Evolutionary conservation across 2,888 invertebrate species (phyloP), one percentile per base, ranked within the genome.

Genomic region (Tiliacea aurago): DNA sequence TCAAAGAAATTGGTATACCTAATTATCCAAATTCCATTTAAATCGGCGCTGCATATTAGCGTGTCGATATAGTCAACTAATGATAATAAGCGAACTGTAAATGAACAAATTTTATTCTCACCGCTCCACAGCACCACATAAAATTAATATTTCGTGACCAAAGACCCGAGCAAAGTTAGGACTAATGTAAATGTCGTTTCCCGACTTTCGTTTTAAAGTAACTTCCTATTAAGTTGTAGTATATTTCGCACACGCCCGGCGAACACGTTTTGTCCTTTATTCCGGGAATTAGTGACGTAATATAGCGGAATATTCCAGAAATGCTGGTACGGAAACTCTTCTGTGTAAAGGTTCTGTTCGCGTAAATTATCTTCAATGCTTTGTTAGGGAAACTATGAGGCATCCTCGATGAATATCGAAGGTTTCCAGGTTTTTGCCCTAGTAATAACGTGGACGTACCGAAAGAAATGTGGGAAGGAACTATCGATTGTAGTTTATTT

Each of bases 241-340:
- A 74, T 72, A 75, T 80, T 75, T 61, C 55, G 49, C 66, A 56
- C 47, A 51, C n/a, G 65, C 68, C 66, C 70, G 49, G 59, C n/a
- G 73, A 73, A 70, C 76, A 81, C 67, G 67, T 79, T 79, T 62
- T 59, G 75, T 80, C 80, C 76, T 74, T 79, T 79, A 81, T 75
- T 78, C 66, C 62, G 64, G 64, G 69, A 86, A 87, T 83, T 87
- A 84, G 59, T 68, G n/a, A 76, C 23, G 64, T 70, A 80, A 84
- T 87, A 81, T 72, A 84, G 73, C 67, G 43, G 63, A 86, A 80
- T 78, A 84, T 86, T 86, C 67, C 41, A 82, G 76, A 58, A 79
- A 83, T 83, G 81, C 78, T 70, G 70, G 65, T 33, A n/a, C 49
- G 56, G 59, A 71, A 74, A 73, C 61, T 78, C 63, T 72, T 62